Conservation (phyloP, 1,140 invertebrate genomes). For the Ips typographus region DNA sequence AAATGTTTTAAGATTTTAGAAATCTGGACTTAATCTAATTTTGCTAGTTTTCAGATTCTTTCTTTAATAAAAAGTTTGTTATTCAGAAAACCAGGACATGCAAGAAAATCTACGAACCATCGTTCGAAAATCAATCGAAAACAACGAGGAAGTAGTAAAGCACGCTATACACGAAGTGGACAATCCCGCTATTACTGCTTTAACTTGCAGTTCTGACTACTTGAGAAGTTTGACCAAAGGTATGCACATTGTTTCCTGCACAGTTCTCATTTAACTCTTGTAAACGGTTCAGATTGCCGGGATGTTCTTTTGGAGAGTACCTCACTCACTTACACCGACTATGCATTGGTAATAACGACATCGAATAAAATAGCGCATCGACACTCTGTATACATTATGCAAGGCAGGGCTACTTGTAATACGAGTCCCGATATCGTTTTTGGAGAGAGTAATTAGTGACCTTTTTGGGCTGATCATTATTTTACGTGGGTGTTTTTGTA, state of each 20-base stretch:
- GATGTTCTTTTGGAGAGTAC: conserved; percentile 45
- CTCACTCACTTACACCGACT: conserved; percentile 29
- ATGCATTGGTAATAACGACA: conserved; percentile 36
- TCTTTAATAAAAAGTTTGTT: not conserved
- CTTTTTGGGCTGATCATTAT: conserved; percentile 5
- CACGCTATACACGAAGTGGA: conserved; percentile 66
- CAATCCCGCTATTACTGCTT: conserved; percentile 67
- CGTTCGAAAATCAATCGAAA: conserved; percentile 52
- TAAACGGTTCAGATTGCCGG: conserved; percentile 45
- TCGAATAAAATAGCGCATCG: conserved; percentile 53
- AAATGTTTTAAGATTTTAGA: too few relatives aligned
- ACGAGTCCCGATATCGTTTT: conserved; percentile 71
- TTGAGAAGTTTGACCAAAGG: conserved; percentile 53
- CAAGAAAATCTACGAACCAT: conserved; percentile 46
- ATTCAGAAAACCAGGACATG: conserved; percentile 19
- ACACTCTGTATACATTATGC: conserved; percentile 63
- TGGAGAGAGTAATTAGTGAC: conserved; percentile 63
- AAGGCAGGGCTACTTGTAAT: conserved; percentile 71
- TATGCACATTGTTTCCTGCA: conserved; percentile 1
- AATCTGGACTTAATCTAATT: too few relatives aligned
- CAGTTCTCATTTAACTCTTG: conserved; percentile 4
- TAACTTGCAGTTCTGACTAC: conserved; percentile 72
- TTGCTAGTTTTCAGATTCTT: not conserved
- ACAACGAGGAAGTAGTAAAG: conserved; percentile 62
- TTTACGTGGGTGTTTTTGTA: conserved; percentile 40